Base-by-base conservation (phyloP, 1,140 invertebrate species). In the Drosophila saltans region DNA sequence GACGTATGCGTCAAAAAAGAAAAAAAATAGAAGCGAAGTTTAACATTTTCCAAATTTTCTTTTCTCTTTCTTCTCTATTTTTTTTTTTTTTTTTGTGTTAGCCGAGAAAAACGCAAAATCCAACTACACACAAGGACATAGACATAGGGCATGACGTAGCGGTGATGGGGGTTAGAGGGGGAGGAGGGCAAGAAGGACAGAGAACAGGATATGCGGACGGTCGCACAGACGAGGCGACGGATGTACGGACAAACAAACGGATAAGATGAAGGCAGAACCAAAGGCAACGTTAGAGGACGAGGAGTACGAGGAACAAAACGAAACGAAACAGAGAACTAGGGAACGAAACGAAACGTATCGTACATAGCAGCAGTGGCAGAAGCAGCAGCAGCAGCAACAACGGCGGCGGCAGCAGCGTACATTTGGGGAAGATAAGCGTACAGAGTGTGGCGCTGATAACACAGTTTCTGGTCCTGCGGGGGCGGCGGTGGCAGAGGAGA, bases 231-330 rank as follows among this genome's bases (percentile, higher is more conserved):
- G 83, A 88, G 74, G 68, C 84, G 84, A 84, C 84, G 83, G 83
- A 88, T 83, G 84, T 77, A 89, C 69, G 83, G 83, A 89, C 83
- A 88, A 89, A 88, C 84, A 88, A 88, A 88, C 83, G 83, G 83
- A 88, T 88, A 89, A 89, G 83, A 88, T 83, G 74, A 52, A 52
- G 45, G 45, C 45, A 52, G 16, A 26, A 24, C 57, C 79, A 79
- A 62, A 59, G 57, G 26, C 48, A 36, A 4, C 33, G 33, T 4
- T 36, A 36, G 41, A 43, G 41, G 41, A 43, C 11, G 66, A 21
- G 41, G 39, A 16, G 16, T 16, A 75, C 58, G 77, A 65, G 9
- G 33, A 36, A 24, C 48, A 56, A 56, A 55, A 40, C 16, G 57
- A 58, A 58, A 10, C 30, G 62, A 62, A 69, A 64, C 56, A 66